These are phyloP conservation scores for Ornithoptera priamus DNA, from an alignment of 2,888 invertebrate species.

Conservation along the genomic window DNA sequence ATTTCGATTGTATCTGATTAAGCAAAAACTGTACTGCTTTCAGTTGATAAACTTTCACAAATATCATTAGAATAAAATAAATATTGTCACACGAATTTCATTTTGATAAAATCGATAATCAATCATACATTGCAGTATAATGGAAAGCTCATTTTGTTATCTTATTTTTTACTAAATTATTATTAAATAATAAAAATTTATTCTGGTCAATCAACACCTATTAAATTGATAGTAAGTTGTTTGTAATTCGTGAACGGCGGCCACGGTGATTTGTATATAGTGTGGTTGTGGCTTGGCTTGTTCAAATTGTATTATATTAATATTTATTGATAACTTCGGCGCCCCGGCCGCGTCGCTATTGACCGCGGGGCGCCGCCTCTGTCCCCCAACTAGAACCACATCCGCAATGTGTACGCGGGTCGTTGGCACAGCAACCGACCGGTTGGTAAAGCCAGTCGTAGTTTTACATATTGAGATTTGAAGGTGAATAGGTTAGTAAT, in stretches of 20 bases:
- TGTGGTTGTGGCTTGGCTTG: constrained; percentile 48
- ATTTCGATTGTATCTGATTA: not conserved
- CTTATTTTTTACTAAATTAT: constrained; percentile 57
- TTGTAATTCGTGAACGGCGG: constrained; percentile 45
- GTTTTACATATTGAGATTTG: constrained; percentile 72
- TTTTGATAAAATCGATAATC: constrained; percentile 26
- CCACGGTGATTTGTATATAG: constrained; percentile 58
- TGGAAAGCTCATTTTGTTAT: constrained; percentile 43
- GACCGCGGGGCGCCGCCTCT: not conserved
- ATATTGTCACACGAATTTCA: constrained; percentile 26
- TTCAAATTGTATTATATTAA: constrained; percentile 49
- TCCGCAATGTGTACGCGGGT: not conserved
- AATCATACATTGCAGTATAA: constrained; percentile 19
- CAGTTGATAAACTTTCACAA: constrained; percentile 25
- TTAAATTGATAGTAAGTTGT: constrained; percentile 54
- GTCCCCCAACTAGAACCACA: not conserved
- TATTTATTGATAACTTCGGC: constrained; percentile 53
- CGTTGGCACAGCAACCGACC: not conserved
- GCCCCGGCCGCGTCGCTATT: not conserved
- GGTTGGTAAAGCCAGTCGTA: constrained; percentile 54
- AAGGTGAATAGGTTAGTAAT: constrained; percentile 73
- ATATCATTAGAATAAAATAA: constrained; percentile 18
- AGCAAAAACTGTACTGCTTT: constrained; percentile 21
- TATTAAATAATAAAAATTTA: constrained; percentile 54
- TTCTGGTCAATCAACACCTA: constrained; percentile 72